Conservation (phyloP, 1,140 invertebrate genomes). For the Cecropterus lyciades region DNA sequence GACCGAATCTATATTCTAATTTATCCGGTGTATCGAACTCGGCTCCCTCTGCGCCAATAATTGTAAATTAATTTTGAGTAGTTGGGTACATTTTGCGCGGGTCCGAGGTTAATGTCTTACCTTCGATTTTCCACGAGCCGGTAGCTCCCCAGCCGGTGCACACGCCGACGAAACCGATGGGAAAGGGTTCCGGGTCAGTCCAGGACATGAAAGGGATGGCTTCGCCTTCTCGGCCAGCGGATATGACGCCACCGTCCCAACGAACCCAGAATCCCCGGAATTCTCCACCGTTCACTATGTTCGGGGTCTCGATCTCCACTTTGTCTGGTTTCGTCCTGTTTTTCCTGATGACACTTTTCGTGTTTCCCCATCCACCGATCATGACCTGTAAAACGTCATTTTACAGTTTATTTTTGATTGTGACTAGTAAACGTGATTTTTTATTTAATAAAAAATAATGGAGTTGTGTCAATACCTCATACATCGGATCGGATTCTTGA, state of each 20-base stretch:
- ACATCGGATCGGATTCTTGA: slow-evolving; percentile 89
- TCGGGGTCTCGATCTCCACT: slow-evolving; percentile 88
- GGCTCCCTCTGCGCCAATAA: slow-evolving; percentile 74
- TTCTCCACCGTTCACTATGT: slow-evolving; percentile 88
- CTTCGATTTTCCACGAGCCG: slow-evolving; percentile 93
- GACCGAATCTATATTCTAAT: slow-evolving; percentile 85
- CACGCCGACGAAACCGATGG: slow-evolving; percentile 90
- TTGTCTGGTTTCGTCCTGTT: slow-evolving; percentile 92
- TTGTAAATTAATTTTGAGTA: slow-evolving; percentile 44
- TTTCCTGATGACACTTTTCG: slow-evolving; percentile 92
- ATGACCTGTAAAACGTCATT: slow-evolving; percentile 86
- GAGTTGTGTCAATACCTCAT: slow-evolving; percentile 84
- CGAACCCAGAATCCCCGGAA: slow-evolving; percentile 93
- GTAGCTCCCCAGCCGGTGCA: slow-evolving; percentile 93
- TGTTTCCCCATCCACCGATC: slow-evolving; percentile 93
- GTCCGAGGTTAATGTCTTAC: slow-evolving; percentile 75
- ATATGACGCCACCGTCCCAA: slow-evolving; percentile 88
- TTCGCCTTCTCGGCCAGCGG: slow-evolving; percentile 89
- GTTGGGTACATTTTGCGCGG: slow-evolving; percentile 65
- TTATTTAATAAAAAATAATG: background rate
- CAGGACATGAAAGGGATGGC: slow-evolving; percentile 89
- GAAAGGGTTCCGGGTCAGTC: slow-evolving; percentile 88
- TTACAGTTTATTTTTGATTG: background rate
- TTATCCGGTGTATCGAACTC: slow-evolving; percentile 84
- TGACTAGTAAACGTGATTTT: background rate